These are phyloP conservation scores for Archegozetes longisetosus DNA, from an alignment of 1,140 invertebrate species.

Conservation along the genomic window DNA sequence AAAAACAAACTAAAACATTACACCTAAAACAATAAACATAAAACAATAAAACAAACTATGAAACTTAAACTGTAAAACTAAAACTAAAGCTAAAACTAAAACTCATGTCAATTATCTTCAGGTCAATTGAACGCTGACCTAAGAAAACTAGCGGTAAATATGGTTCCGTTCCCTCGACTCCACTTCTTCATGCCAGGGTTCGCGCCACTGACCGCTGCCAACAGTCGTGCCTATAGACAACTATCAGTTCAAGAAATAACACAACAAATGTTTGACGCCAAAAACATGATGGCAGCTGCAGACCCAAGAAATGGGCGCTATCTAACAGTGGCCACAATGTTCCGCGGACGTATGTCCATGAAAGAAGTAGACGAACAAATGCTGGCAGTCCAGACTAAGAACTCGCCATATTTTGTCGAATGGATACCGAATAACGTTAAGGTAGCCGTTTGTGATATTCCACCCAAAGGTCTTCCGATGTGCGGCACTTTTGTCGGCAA, in stretches of 20 bases:
- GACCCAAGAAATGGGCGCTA: conserved; percentile 42
- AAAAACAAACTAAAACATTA: too few species aligned
- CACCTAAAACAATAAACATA: too few species aligned
- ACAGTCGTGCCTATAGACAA: conserved; percentile 22
- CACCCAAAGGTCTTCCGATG: conserved; percentile 75
- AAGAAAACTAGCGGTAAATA: conserved; percentile 39
- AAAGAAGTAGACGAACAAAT: conserved; percentile 55
- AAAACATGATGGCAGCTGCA: conserved; percentile 22
- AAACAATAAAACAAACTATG: too few species aligned
- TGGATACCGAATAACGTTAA: too few species aligned
- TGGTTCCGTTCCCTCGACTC: conserved; percentile 40
- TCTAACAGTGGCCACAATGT: conserved; percentile 81
- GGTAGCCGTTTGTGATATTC: conserved; percentile 34
- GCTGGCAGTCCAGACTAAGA: conserved; percentile 58
- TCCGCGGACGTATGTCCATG: conserved; percentile 88
- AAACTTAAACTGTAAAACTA: too few species aligned
- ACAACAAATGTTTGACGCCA: conserved; percentile 36
- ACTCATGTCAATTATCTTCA: conserved; percentile 39
- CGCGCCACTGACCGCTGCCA: conserved; percentile 34
- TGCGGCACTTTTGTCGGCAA: conserved; percentile 79
- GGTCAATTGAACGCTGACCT: conserved; percentile 40
- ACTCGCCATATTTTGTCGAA: conserved; percentile 35
- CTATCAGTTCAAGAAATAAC: conserved; percentile 31
- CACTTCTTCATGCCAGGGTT: conserved; percentile 42
- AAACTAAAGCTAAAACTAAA: too few species aligned